phyloP scores from a whole-genome alignment of 1,140 invertebrate genomes.

The Cyphomyrmex costatus region DNA sequence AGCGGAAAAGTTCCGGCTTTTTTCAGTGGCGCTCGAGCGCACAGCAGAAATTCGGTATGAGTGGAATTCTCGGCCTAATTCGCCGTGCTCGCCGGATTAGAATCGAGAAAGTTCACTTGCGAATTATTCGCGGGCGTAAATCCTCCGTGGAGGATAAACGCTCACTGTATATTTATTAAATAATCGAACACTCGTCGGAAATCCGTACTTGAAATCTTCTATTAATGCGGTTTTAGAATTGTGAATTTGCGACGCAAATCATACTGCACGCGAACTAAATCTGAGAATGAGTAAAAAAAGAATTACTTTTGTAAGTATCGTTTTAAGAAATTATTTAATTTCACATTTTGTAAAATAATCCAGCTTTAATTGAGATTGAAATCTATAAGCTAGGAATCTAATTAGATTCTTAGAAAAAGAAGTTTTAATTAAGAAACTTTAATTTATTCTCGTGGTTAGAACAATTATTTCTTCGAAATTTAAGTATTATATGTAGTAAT shows the following conservation, averaged over 20 bases:
- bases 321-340: not conserved
- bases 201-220: not conserved
- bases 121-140: constrained; percentile 37
- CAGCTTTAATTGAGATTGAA: too few species aligned
- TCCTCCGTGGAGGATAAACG: not conserved
- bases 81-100: constrained; percentile 8
- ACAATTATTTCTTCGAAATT: not conserved
- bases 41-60: constrained; percentile 13
- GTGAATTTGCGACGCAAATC: not conserved
- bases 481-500: not conserved
- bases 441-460: not conserved
- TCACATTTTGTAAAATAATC: not conserved
- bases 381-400: too few species aligned
- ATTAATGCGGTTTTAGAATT: not conserved
- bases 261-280: not conserved
- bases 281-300: not conserved
- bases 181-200: constrained; percentile 41
- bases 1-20: constrained; percentile 51
- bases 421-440: not conserved
- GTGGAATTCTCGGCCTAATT: constrained; percentile 42
- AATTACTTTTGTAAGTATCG: not conserved
- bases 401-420: too few species aligned
- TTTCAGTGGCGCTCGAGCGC: constrained; percentile 26
- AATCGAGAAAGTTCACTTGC: constrained; percentile 6
- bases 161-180: constrained; percentile 21